These are phyloP conservation scores for Leiothrix lutea DNA, from an alignment of 2,113 vertebrate species.

Conservation along the genomic window DNA sequence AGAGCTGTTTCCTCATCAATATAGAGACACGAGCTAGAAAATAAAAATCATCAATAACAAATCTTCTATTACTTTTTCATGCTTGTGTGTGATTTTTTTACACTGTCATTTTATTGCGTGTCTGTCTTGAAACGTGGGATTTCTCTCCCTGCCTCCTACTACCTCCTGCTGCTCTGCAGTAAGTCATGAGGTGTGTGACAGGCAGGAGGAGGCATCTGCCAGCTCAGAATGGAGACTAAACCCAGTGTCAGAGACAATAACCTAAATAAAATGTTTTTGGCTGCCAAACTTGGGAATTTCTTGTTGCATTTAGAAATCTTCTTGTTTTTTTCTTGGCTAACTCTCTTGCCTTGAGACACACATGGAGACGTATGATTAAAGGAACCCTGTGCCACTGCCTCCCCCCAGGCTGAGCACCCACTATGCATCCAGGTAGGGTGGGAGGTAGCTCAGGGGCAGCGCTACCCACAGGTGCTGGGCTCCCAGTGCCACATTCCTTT, in stretches of 20 bases:
- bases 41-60: background rate
- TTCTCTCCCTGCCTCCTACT: background rate
- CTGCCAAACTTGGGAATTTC: background rate
- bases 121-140: background rate
- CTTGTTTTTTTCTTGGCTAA: background rate
- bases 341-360: background rate
- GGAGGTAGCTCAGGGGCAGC: background rate
- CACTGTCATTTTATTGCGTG: background rate
- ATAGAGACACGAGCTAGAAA: background rate
- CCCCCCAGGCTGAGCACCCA: accelerated
- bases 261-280: background rate
- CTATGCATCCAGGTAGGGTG: accelerated
- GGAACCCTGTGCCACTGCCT: background rate
- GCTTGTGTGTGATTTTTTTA: background rate
- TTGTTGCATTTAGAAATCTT: background rate
- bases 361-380: background rate
- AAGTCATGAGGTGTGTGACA: background rate
- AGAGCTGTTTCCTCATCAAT: background rate
- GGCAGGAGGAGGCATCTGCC: background rate
- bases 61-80: background rate
- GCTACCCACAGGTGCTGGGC: too few relatives aligned
- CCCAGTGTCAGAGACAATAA: background rate
- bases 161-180: background rate
- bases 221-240: background rate
- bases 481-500: background rate